Percentiles rank a stretch among this genome's conserved stretches.
Conservation (phyloP, 1,140 invertebrate species). For the Probaryconus sp. region DNA sequence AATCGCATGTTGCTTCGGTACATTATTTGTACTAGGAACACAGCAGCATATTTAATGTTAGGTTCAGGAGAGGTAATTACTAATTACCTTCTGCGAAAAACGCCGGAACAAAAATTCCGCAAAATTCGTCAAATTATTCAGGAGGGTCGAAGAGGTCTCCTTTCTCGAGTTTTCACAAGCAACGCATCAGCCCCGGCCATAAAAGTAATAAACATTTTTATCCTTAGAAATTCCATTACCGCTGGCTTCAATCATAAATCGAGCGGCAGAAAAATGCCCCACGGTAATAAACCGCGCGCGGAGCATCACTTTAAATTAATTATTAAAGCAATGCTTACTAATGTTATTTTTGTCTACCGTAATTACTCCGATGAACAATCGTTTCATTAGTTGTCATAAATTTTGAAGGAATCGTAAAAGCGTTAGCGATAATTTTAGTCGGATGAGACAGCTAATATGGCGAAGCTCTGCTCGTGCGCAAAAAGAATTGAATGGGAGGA, state of each 20-base stretch:
- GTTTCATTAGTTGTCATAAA: conserved; percentile 52
- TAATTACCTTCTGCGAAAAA: too few relatives aligned
- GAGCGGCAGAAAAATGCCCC: conserved; percentile 15
- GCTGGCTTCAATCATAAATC: too few relatives aligned
- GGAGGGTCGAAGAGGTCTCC: too few relatives aligned
- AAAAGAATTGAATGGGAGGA: conserved; percentile 41
- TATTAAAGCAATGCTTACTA: conserved; percentile 52
- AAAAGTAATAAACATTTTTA: too few relatives aligned
- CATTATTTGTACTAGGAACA: conserved; percentile 11
- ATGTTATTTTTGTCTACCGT: conserved; percentile 42
- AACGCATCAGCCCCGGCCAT: too few relatives aligned
- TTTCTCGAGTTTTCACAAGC: too few relatives aligned
- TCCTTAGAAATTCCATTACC: too few relatives aligned
- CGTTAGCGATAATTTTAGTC: conserved; percentile 47
- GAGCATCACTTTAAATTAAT: conserved; percentile 36
- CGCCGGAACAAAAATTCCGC: too few relatives aligned
- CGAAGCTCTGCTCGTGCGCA: conserved; percentile 16
- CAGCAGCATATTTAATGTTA: not conserved
- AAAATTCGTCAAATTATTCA: too few relatives aligned
- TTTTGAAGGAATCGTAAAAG: conserved; percentile 52
- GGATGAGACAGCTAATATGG: conserved; percentile 52
- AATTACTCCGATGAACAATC: conserved; percentile 38
- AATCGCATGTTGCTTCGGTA: conserved; percentile 13
- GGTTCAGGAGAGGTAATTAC: not conserved
- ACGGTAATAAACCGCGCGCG: conserved; percentile 20